phyloP scores from a whole-genome alignment of 1,140 invertebrate species.

The Megathymus violae region DNA sequence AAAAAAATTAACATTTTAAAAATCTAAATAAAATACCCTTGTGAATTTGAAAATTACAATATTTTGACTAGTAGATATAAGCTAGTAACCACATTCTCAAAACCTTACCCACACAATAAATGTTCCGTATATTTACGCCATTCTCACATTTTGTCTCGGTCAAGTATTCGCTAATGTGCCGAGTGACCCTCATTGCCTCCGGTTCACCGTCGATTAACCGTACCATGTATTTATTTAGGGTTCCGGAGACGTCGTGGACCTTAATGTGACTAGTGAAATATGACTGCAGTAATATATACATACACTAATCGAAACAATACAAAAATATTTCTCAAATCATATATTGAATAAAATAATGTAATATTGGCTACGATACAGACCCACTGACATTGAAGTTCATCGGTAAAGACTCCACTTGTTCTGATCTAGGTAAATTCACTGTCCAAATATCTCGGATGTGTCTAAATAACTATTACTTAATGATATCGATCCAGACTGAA shows the following conservation, averaged over 20 bases:
- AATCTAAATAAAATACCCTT: too few species aligned
- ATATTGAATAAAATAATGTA: too few species aligned
- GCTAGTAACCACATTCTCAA: not conserved
- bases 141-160: slow-evolving; percentile 25
- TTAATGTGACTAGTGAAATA: slow-evolving; percentile 57
- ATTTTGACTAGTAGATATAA: not conserved
- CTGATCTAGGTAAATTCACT: too few species aligned
- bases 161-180: slow-evolving; percentile 40
- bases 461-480: too few species aligned
- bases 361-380: too few species aligned
- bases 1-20: too few species aligned
- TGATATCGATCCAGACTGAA: too few species aligned
- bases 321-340: too few species aligned
- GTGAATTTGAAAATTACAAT: too few species aligned
- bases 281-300: slow-evolving; percentile 51
- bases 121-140: slow-evolving; percentile 19
- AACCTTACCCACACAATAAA: not conserved
- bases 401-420: too few species aligned
- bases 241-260: slow-evolving; percentile 38
- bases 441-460: too few species aligned
- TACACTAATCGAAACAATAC: slow-evolving; percentile 20
- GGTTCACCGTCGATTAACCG: slow-evolving; percentile 69
- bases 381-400: too few species aligned
- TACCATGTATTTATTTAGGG: slow-evolving; percentile 70
- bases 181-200: slow-evolving; percentile 50